Conservation (phyloP, 2,113 vertebrate genomes). For the Cephalophus harveyi region DNA sequence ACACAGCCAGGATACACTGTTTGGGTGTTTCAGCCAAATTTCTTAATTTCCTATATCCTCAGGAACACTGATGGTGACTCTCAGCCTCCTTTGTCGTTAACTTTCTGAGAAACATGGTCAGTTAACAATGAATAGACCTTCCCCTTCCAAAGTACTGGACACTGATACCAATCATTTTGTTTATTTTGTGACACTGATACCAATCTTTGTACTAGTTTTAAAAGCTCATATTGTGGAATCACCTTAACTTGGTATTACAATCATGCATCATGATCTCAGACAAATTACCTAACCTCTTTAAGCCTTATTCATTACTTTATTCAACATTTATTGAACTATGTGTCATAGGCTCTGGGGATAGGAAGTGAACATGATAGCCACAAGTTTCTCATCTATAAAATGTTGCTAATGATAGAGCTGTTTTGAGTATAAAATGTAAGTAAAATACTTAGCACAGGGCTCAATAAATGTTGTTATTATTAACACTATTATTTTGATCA, state of each 20-base stretch:
- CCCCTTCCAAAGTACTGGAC: not conserved
- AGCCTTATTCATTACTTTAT: constrained; percentile 27
- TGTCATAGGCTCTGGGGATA: constrained; percentile 16
- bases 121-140: not conserved
- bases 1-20: not conserved
- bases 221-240: constrained; percentile 23
- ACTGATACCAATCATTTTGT: no score
- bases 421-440: constrained; percentile 14
- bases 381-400: constrained; percentile 40
- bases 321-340: constrained; percentile 26
- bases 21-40: constrained; percentile 26
- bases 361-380: constrained; percentile 3
- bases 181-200: not conserved
- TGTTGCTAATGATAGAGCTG: not conserved
- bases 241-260: constrained; percentile 32
- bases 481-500: constrained; percentile 26
- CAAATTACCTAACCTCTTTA: constrained; percentile 28
- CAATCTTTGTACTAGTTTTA: not conserved
- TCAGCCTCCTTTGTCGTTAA: not conserved
- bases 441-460: not conserved
- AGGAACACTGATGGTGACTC: not conserved
- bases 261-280: not conserved
- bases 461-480: constrained; percentile 30
- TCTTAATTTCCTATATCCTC: constrained; percentile 18
- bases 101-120: not conserved